Evolutionary conservation across 1,140 invertebrate genomes (phyloP), one percentile per base, ranked within the genome.

Genomic region (Araneus ventricosus): DNA sequence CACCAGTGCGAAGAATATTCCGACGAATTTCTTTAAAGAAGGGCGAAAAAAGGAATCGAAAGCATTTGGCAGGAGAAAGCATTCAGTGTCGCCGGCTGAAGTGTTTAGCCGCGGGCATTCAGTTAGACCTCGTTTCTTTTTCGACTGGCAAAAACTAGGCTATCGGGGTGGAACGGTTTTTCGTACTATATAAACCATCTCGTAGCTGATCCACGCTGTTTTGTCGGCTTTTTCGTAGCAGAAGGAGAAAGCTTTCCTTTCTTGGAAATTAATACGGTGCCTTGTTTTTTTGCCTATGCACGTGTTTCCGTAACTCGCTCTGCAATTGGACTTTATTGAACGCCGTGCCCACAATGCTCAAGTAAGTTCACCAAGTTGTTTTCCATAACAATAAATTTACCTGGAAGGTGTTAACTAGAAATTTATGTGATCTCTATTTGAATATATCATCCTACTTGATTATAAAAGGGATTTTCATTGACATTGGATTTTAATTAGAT

Each of bases 171-270:
- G 61, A 57, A 63, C 30, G 41, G 27, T 79, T 90, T 90, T 80
- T 45, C 30, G 24, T 39, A 70, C 27, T 90, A 90, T 90, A 90
- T 90, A 90, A 90, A 90, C 61, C 88, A 34, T 90, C 52, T 80
- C 70, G 30, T 3, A 37, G 41, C 70, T 90, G 27, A 80, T 80
- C 20, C 88, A 27, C 70, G 70, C 88, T 90, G 70, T 90, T 52
- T 90, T 90, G 88, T 90, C 88, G 88, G 75, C 70, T 75, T 87
- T 87, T 63, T 27, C 52, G 82, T 41, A 27, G 82, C 41, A 30
- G 20, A 20, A 87, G 27, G 37, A 61, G 27, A 87, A 63, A 63
- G 24, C 24, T 14, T 52, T 84, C 39, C 45, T 84, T 84, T 27
- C 39, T 84, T 27, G 82, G 85, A 34, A 87, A 34, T 88, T 70